These are phyloP conservation scores for Cephalopterus ornatus DNA, from an alignment of 2,113 vertebrate genomes.

Conservation along the genomic window DNA sequence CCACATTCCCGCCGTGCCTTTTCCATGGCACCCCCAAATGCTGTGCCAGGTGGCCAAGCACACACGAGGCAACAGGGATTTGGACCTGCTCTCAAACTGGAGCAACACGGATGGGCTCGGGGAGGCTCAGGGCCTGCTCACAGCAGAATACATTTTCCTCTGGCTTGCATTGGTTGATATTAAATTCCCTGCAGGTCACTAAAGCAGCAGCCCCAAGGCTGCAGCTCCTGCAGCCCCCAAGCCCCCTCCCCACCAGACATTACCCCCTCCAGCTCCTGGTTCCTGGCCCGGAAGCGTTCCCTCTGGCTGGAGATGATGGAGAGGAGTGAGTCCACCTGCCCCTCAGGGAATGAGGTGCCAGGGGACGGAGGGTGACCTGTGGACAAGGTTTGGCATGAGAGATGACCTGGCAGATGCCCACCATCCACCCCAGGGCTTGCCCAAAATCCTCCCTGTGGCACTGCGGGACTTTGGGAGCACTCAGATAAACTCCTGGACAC, in stretches of 20 bases:
- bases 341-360: slow-evolving; percentile 76
- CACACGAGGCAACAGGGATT: not conserved
- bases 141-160: not conserved
- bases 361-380: slow-evolving; percentile 38
- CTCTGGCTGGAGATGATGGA: slow-evolving; percentile 98
- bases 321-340: slow-evolving; percentile 92
- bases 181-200: not conserved
- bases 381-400: not conserved
- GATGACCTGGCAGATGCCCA: fast-evolving
- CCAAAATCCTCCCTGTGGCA: fast-evolving
- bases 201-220: not conserved
- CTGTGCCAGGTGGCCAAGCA: not conserved
- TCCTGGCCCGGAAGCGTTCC: slow-evolving; percentile 91
- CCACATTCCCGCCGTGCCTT: fast-evolving
- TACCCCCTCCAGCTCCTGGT: slow-evolving; percentile 95
- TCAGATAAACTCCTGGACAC: not conserved
- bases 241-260: not conserved
- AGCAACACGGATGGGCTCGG: fast-evolving
- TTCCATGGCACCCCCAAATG: fast-evolving
- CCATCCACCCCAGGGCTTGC: not conserved
- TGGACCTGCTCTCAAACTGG: not conserved
- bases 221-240: not conserved
- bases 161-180: not conserved
- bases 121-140: not conserved
- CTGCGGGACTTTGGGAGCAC: not conserved